phyloP scores from a whole-genome alignment of 2,888 invertebrate species.

The Metallyticus violacea region DNA sequence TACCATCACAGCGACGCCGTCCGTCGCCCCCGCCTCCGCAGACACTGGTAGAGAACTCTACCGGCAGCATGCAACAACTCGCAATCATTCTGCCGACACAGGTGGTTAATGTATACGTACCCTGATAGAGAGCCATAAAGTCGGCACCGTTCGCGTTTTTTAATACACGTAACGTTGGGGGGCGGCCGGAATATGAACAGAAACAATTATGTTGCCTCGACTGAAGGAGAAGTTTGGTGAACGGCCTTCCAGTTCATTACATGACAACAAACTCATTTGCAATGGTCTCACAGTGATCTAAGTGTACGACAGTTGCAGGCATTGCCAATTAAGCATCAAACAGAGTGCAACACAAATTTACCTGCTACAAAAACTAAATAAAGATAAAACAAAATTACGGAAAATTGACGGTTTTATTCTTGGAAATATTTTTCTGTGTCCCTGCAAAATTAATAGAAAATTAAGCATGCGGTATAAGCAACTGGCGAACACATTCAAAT shows the following conservation, averaged over 20 bases:
- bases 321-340: too few relatives aligned
- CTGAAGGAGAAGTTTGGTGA: neutral
- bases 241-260: neutral
- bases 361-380: too few relatives aligned
- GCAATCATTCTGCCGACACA: neutral
- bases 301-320: too few relatives aligned
- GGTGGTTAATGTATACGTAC: neutral
- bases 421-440: too few relatives aligned
- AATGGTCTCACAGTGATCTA: neutral
- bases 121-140: neutral
- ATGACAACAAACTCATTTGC: neutral
- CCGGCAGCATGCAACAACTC: slow-evolving; percentile 1
- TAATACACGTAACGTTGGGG: neutral
- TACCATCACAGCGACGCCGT: neutral
- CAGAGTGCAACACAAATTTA: too few relatives aligned
- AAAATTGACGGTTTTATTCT: too few relatives aligned
- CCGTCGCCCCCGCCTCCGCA: neutral
- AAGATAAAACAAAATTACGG: too few relatives aligned
- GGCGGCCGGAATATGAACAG: neutral
- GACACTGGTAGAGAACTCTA: slow-evolving; percentile 13
- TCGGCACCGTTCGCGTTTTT: neutral
- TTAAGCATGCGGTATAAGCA: too few relatives aligned
- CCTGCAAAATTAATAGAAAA: too few relatives aligned
- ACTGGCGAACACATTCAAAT: too few relatives aligned
- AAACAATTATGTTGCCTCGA: neutral